Evolutionary conservation across 2,888 invertebrate species (phyloP), one percentile per base, ranked within the genome.

Genomic region (Acleris laterana): DNA sequence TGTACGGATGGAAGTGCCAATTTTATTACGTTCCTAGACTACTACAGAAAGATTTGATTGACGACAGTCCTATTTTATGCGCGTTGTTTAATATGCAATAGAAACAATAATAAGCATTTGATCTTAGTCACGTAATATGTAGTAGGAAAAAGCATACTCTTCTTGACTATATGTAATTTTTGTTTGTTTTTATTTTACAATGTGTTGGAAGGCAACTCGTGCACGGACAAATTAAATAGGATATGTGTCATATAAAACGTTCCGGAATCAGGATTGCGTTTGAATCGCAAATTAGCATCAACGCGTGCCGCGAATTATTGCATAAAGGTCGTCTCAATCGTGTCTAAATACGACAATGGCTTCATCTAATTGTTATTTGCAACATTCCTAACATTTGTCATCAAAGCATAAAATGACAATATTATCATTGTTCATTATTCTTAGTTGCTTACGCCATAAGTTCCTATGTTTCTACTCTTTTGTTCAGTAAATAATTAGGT

Each of bases 301-400:
- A 76, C 74, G 72, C 85, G 83, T 83, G 87, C 82, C 82, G 79
- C 81, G 79, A 77, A 82, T 85, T 80, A 80, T 82, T 81, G 78
- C 71, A 71, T 72, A 69, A 68, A 76, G 71, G 71, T 79, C 77
- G 70, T 72, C 74, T 81, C 79, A 79, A 81, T 84, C 81, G 83
- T 81, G 78, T 70, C 76, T 59, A 50, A 77, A 78, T 79, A 77
- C 72, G 70, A 75, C 75, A 71, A 78, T 74, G 77, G 77, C 75
- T 79, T 80, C 80, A 78, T 79, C 77, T 80, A 77, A 82, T 81
- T 78, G 77, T 77, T 71, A 74, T 75, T 74, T 71, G 61, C 69
- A 68, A 56, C 46, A 38, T 57, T 25, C 50, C 51, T 46, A 38
- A 62, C n/a, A 50, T 62, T 52, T 32, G n/a, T 25, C 9, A 32